Evolutionary conservation across 2,113 vertebrate genomes (phyloP).

Genomic region (Glaucomys volans): DNA sequence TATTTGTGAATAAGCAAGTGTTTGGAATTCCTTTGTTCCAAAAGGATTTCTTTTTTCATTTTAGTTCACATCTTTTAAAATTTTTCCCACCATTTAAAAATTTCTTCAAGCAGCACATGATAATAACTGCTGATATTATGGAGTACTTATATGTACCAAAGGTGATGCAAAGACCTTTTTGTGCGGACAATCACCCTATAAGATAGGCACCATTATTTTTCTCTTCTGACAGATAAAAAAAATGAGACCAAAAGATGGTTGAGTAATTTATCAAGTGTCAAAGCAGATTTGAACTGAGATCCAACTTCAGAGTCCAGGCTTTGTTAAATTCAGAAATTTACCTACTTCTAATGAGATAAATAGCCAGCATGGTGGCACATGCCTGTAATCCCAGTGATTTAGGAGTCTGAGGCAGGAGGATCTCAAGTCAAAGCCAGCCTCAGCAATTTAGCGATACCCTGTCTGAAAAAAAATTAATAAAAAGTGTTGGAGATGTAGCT

Average conservation of each 20-base stretch:
- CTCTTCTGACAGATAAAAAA: not conserved
- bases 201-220: not conserved
- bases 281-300: not conserved
- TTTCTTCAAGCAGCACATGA: not conserved
- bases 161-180: not conserved
- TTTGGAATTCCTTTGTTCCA: not conserved
- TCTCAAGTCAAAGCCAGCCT: not conserved
- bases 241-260: not conserved
- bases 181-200: not conserved
- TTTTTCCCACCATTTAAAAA: not conserved
- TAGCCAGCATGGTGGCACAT: not conserved
- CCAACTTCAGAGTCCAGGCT: not conserved
- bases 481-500: not conserved
- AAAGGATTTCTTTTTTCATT: slow-evolving; percentile 38
- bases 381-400: not conserved
- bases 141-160: not conserved
- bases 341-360: no score
- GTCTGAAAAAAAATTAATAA: not conserved
- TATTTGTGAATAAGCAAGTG: slow-evolving; percentile 15
- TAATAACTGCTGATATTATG: not conserved
- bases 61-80: not conserved
- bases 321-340: no score
- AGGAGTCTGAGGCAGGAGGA: not conserved
- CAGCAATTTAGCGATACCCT: not conserved
- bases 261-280: not conserved